Percentiles rank a stretch among this genome's conserved stretches.
Conservation (phyloP, 1,140 invertebrate genomes). For the Ceratina japonica region DNA sequence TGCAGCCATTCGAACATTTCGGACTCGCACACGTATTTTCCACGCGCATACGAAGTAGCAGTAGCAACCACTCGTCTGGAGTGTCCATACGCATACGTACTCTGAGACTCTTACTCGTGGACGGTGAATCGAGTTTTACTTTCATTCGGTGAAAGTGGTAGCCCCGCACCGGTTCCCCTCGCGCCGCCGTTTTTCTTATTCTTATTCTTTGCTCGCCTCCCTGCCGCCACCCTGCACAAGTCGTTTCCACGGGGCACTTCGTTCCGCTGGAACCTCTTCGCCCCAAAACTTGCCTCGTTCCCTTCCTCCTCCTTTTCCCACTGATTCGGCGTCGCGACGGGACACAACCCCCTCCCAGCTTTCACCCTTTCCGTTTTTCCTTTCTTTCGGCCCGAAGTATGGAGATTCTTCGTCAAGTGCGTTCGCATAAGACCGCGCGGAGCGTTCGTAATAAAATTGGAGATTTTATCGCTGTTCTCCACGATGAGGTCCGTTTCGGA, state of each 20-base stretch:
- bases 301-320: constrained; percentile 16
- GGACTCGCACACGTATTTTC: too few species aligned
- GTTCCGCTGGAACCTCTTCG: constrained; percentile 23
- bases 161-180: constrained; percentile 26
- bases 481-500: background rate
- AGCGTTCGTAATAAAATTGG: background rate
- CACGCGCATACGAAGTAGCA: too few species aligned
- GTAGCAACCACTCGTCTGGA: too few species aligned
- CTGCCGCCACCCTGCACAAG: background rate
- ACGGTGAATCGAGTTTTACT: constrained; percentile 64
- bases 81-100: too few species aligned
- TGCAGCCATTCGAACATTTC: too few species aligned
- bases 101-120: background rate
- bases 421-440: too few species aligned
- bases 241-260: constrained; percentile 33
- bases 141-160: constrained; percentile 65
- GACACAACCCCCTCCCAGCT: background rate
- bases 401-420: constrained; percentile 7
- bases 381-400: background rate
- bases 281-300: constrained; percentile 24
- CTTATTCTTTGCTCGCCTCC: constrained; percentile 17
- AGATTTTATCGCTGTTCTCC: background rate
- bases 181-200: constrained; percentile 50
- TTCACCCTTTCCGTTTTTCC: background rate
- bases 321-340: constrained; percentile 4